phyloP scores from a whole-genome alignment of 2,888 invertebrate genomes.

The Aspidapion aeneum region DNA sequence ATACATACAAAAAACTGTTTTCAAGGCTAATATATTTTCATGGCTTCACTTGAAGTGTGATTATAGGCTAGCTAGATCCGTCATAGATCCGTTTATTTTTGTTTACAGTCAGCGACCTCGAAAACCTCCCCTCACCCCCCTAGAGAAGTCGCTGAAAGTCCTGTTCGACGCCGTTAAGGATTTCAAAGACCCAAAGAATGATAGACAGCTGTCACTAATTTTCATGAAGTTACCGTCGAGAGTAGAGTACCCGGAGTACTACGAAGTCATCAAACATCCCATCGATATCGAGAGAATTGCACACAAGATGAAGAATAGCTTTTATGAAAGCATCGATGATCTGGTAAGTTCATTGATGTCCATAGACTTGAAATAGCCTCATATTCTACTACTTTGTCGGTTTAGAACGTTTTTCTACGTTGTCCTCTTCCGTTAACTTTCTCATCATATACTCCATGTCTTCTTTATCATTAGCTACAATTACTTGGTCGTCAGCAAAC shows the following conservation, averaged over 20 bases:
- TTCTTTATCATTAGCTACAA: too few species aligned
- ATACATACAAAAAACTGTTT: too few species aligned
- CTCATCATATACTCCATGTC: too few species aligned
- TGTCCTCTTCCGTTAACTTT: too few species aligned
- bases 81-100: too few species aligned
- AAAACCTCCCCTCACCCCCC: conserved; percentile 51
- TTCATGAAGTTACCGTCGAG: conserved; percentile 95
- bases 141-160: conserved; percentile 76
- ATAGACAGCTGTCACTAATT: conserved; percentile 87
- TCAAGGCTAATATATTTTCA: too few species aligned
- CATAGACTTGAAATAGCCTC: too few species aligned
- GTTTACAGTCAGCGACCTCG: conserved; percentile 43
- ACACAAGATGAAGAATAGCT: conserved; percentile 72
- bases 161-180: conserved; percentile 89
- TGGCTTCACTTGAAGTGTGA: too few species aligned
- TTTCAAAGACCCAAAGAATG: conserved; percentile 78
- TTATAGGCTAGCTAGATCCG: too few species aligned
- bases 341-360: conserved; percentile 58
- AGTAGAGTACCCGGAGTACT: conserved; percentile 91
- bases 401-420: too few species aligned
- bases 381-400: too few species aligned
- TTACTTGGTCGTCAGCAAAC: too few species aligned
- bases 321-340: conserved; percentile 81
- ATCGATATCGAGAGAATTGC: conserved; percentile 95
- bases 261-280: conserved; percentile 94